Evolutionary conservation across 2,797 vertebrate species (phyloP), one percentile per base, ranked within the genome.

Genomic region (Cyprinella venusta): DNA sequence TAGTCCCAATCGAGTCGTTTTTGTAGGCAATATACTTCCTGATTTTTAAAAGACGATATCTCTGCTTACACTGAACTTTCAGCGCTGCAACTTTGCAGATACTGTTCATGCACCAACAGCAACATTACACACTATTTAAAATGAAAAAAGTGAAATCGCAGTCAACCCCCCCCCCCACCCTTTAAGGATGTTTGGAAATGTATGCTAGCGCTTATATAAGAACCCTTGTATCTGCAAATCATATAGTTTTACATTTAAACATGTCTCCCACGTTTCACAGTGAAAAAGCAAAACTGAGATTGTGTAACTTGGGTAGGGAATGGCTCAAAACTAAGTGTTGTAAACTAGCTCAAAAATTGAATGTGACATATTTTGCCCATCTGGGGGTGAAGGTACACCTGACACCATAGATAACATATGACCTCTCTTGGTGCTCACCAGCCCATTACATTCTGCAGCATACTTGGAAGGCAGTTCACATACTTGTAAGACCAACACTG

Each of bases 301-400:
- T 50, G 42, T 65, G 19, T 65, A 52, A 19, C 26, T 36, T 16
- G 48, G 48, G 48, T 54, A 45, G 6, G 5, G 18, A 21, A 64
- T 45, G 3, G 8, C 38, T 77, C 18, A 6, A 18, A 12, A 16
- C 75, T 54, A 54, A 81, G 36, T 64, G 68, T 77, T 69, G 7
- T 45, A 81, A 63, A 85, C 65, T 36, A 12, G 8, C 65, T 68
- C 63, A 36, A 36, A 38, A 50, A 65, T 40, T 77, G 33, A 54
- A 64, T 36, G 74, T 72, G 74, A 56, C 78, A 56, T 1, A 6
- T 42, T 71, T 76, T 68, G 72, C 64, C 74, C 38, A 56, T 38
- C 50, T 79, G 77, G 48, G 69, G 77, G 33, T 79, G 50, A 82
- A 45, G 50, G 30, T 71, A 64, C 38, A 52, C 48, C 42, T 84